These are phyloP conservation scores for Chloroceryle amazona DNA, from an alignment of 2,797 vertebrate species.

Conservation along the genomic window DNA sequence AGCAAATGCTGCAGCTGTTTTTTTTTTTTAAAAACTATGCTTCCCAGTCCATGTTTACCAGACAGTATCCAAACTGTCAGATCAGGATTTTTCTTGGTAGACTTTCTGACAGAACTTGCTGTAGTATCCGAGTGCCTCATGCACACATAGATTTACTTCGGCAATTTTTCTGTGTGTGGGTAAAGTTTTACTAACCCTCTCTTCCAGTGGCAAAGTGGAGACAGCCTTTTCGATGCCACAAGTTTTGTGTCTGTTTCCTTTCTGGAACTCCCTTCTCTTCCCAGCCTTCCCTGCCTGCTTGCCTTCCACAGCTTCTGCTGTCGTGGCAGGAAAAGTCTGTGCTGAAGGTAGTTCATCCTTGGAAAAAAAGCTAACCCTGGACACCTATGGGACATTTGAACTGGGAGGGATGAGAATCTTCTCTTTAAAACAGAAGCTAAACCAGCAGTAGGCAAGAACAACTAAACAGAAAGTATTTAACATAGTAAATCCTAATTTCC, in stretches of 20 bases:
- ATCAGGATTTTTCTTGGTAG: neutral
- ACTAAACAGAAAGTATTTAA: neutral
- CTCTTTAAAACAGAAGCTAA: slow-evolving; percentile 15
- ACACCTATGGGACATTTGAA: neutral
- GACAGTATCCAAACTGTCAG: neutral
- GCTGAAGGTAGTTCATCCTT: neutral
- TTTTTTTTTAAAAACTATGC: neutral
- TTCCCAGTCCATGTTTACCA: neutral
- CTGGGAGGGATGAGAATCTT: neutral
- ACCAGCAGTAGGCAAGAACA: neutral
- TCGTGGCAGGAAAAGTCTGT: neutral
- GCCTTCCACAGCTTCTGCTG: neutral
- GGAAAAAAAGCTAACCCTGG: neutral
- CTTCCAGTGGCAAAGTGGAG: neutral
- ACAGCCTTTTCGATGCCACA: neutral
- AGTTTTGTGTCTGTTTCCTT: neutral
- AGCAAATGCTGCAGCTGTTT: neutral
- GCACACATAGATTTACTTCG: neutral
- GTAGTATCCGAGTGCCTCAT: neutral
- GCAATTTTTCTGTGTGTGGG: neutral
- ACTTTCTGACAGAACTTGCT: neutral
- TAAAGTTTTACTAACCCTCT: neutral
- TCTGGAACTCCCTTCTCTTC: neutral
- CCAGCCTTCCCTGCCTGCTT: neutral
- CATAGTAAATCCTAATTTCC: slow-evolving; percentile 10